Evolutionary conservation across 2,888 invertebrate genomes (phyloP), one percentile per base, ranked within the genome.

Genomic region (Zygaena filipendulae): DNA sequence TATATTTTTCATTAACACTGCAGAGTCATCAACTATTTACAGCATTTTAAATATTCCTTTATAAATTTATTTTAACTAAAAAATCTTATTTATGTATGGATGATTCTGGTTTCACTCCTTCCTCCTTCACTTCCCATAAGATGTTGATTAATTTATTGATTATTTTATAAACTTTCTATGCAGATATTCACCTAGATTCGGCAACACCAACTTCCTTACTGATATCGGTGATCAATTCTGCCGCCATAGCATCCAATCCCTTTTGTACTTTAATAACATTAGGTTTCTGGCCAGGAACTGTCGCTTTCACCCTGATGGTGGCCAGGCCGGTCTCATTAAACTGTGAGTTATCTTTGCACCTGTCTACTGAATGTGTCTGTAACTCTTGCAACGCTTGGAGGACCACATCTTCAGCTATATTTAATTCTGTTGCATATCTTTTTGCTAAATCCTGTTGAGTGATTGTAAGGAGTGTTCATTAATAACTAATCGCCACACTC

Each of bases 261-360:
- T 84, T 79, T 52, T 86, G 83, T 1, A 88, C 59, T 27, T 82
- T 82, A 3, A 85, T 32, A 8, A 71, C 43, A 34, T 45, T 66
- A 0, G 84, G 74, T 20, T 75, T 80, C 29, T 77, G 70, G 6
- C 82, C 75, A 1, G 82, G 74, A 27, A 79, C 59, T 0, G 85
- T 82, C 2, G 87, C 79, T 41, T 87, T 86, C 1, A 92, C 74
- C 53, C 87, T 85, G 12, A 93, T 62, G 0, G 89, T 87, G 0
- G 92, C 91, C 27, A 87, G 48, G 1, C 92, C 91, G 0, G 87
- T 88, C 43, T 85, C 82, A 36, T 84, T 82, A 44, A 84, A 92
- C 32, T 84, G 82, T 3, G 83, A 84, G 36, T 87, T 83, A 12
- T 90, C 87, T 34, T 85, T 86, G 8, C 90, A 74, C 43, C 90